A percentile compares a stretch with the other conserved stretches of the same genome.
These are phyloP conservation scores for Oreohelix idahoensis DNA, from an alignment of 1,140 invertebrate genomes.

Conservation along the genomic window DNA sequence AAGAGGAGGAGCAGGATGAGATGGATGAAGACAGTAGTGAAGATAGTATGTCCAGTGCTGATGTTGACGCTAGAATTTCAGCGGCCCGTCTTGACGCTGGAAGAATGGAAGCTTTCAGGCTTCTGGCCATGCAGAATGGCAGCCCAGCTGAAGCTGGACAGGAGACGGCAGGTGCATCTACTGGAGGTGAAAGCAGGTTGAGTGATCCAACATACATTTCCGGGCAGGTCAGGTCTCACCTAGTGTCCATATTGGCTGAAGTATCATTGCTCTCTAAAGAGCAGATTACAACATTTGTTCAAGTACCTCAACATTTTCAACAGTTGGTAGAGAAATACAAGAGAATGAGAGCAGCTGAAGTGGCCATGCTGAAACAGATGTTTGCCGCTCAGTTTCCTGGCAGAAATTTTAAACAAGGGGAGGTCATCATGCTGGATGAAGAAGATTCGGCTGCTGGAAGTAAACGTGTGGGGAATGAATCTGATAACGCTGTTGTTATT, in stretches of 20 bases:
- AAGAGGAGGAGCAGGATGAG: background rate
- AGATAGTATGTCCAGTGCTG: background rate
- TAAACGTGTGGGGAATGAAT: background rate
- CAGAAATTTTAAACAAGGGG: conserved; percentile 13
- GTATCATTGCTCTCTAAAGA: conserved; percentile 16
- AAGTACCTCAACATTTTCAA: background rate
- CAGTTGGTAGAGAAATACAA: conserved; percentile 10
- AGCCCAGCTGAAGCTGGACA: background rate
- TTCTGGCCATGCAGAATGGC: background rate
- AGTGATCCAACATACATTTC: background rate
- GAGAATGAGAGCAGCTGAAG: background rate
- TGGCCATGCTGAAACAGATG: background rate
- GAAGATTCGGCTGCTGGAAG: background rate
- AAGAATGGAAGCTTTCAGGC: background rate
- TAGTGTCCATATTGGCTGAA: conserved; percentile 11
- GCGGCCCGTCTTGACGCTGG: background rate
- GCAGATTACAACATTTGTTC: conserved; percentile 27
- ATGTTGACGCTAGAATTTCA: background rate
- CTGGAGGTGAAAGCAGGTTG: background rate
- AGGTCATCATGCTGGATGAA: conserved; percentile 24
- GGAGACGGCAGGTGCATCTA: background rate
- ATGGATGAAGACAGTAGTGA: background rate
- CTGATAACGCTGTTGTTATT: conserved; percentile 23
- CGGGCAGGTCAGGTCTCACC: background rate
- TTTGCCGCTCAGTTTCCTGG: background rate